Percentiles rank a stretch among this genome's conserved stretches.
Evolutionary conservation across 2,113 vertebrate species (phyloP).

Genomic region (Heliornis fulica): DNA sequence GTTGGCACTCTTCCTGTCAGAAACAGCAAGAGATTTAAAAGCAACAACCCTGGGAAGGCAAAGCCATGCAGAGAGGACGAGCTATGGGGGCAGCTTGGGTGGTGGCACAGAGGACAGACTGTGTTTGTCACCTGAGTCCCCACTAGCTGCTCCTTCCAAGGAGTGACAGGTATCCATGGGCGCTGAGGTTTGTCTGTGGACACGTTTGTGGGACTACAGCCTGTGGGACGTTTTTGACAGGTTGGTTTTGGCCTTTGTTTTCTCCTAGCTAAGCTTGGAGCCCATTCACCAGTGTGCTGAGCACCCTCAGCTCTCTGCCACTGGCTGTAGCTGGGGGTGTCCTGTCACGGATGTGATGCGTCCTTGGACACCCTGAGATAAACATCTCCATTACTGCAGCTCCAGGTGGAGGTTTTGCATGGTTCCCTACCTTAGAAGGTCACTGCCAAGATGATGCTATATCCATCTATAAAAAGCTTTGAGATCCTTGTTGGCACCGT

Average conservation of each 20-base stretch:
- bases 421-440: background rate
- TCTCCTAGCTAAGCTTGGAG: background rate
- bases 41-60: background rate
- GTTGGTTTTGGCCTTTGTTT: background rate
- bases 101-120: background rate
- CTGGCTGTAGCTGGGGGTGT: background rate
- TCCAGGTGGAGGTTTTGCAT: background rate
- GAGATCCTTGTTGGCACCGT: background rate
- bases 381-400: background rate
- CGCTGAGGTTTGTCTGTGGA: rapidly evolving
- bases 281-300: background rate
- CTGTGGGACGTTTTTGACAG: background rate
- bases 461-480: background rate
- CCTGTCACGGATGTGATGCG: background rate
- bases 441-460: background rate
- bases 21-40: background rate
- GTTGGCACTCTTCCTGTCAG: background rate
- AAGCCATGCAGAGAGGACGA: background rate
- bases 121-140: background rate
- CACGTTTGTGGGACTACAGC: background rate
- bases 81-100: background rate
- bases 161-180: background rate
- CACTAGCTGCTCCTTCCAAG: background rate
- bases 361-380: background rate
- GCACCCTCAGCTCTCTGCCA: background rate